Percentiles rank a stretch among this genome's conserved stretches.
These are phyloP conservation scores for Xiphophorus birchmanni DNA, from an alignment of 2,797 vertebrate genomes.

Conservation along the genomic window DNA sequence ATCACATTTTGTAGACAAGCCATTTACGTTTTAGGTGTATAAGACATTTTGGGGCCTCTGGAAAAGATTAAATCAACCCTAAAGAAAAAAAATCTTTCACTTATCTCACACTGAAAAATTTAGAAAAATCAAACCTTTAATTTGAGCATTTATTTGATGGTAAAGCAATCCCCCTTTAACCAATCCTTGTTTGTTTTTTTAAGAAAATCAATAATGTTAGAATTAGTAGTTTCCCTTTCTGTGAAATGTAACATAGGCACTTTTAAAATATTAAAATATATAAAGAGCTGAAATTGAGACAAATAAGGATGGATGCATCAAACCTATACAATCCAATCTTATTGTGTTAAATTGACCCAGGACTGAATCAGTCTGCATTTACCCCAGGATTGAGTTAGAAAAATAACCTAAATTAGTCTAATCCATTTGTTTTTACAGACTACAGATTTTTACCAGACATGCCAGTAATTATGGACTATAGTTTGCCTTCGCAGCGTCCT, in stretches of 20 bases:
- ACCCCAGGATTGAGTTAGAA: neutral
- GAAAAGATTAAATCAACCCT: neutral
- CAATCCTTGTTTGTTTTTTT: neutral
- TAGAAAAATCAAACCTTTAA: neutral
- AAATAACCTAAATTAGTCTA: neutral
- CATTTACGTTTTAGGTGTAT: conserved; percentile 8
- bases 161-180: neutral
- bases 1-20: conserved; percentile 21
- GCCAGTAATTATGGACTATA: neutral
- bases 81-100: neutral
- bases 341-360: neutral
- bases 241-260: neutral
- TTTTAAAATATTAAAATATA: neutral
- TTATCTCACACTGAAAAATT: neutral
- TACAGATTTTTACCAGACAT: neutral
- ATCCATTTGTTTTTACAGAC: neutral
- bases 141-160: neutral
- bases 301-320: neutral
- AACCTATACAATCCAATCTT: neutral
- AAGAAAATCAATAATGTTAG: neutral
- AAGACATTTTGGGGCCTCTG: neutral
- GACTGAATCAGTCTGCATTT: neutral
- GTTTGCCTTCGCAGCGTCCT: conserved; percentile 10
- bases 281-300: neutral
- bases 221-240: neutral